phyloP scores from a whole-genome alignment of 1,140 invertebrate species.

The Pachyrhynchus sulphureomaculatus region DNA sequence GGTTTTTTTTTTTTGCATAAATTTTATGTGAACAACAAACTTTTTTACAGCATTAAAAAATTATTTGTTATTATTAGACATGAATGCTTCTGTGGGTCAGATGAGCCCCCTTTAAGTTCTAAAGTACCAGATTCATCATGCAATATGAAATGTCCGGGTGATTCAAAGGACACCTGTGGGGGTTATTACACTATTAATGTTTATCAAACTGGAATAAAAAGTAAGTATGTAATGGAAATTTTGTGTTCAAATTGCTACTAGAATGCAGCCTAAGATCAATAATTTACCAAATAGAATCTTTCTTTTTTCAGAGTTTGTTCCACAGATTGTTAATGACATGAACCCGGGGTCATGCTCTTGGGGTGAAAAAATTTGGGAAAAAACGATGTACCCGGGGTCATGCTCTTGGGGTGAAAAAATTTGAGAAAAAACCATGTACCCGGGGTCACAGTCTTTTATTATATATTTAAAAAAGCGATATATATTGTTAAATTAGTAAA shows the following conservation, averaged over 20 bases:
- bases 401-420: no score
- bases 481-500: no score
- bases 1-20: neutral
- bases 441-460: no score
- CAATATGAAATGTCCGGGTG: constrained; percentile 83
- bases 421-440: no score
- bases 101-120: constrained; percentile 63
- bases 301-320: constrained; percentile 66
- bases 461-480: no score
- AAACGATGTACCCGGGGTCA: no score
- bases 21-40: neutral
- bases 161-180: constrained; percentile 73
- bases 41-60: neutral
- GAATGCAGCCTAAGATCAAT: no score
- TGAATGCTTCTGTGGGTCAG: constrained; percentile 92
- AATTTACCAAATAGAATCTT: neutral
- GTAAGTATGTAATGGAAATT: constrained; percentile 52
- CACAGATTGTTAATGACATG: constrained; percentile 65
- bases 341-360: no score
- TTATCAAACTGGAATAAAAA: constrained; percentile 82
- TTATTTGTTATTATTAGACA: constrained; percentile 57
- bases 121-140: constrained; percentile 74
- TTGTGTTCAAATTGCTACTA: neutral
- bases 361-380: no score
- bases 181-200: constrained; percentile 87